These are phyloP conservation scores for Deroplatys truncata DNA, from an alignment of 2,888 invertebrate species.

Conservation along the genomic window DNA sequence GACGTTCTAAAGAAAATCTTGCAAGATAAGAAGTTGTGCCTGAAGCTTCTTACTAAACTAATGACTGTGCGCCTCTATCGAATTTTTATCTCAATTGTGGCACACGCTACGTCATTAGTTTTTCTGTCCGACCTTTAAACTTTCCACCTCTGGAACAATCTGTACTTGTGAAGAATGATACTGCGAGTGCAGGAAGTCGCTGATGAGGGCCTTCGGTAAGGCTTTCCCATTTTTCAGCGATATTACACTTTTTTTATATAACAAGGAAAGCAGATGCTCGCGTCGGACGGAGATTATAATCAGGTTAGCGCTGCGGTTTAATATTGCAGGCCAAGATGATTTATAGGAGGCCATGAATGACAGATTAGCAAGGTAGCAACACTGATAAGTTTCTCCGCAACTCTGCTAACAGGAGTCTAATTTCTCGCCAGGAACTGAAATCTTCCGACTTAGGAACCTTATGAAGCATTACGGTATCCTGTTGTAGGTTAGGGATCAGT, in stretches of 20 bases:
- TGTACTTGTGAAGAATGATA: not conserved
- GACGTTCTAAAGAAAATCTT: not conserved
- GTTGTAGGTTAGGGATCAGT: no score
- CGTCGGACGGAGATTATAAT: not conserved
- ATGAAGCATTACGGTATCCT: no score
- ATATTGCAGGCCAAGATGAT: conserved; percentile 12
- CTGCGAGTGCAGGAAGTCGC: not conserved
- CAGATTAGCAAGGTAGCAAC: not conserved
- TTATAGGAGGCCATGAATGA: not conserved
- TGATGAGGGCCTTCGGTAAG: not conserved
- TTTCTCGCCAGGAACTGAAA: not conserved
- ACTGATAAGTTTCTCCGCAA: not conserved
- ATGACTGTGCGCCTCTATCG: not conserved
- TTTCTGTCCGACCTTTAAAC: not conserved
- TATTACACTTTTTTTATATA: not conserved
- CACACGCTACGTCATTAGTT: not conserved
- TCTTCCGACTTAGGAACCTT: no score
- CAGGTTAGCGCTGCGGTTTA: not conserved
- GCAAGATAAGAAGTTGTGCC: not conserved
- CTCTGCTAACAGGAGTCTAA: not conserved
- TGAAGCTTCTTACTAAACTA: not conserved
- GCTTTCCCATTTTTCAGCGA: not conserved
- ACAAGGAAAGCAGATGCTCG: not conserved
- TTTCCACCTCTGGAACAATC: not conserved
- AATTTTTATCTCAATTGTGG: not conserved